phyloP scores from a whole-genome alignment of 1,140 invertebrate genomes.

The Drosophila lini region DNA sequence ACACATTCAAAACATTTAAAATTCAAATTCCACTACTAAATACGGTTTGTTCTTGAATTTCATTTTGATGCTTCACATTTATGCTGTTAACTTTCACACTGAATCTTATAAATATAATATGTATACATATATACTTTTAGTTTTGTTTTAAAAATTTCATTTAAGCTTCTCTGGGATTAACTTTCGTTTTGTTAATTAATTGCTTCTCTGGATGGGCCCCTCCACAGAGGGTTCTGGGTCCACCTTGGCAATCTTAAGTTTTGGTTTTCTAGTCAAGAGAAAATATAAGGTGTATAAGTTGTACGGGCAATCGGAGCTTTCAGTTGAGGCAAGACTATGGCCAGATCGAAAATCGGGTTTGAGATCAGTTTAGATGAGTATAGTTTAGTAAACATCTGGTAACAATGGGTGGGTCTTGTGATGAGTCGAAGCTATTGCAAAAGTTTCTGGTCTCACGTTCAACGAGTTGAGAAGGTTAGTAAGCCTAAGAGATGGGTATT shows the following conservation, averaged over 20 bases:
- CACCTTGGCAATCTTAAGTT: slow-evolving; percentile 28
- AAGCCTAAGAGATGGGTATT: not conserved
- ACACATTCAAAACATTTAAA: slow-evolving; percentile 75
- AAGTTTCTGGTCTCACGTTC: slow-evolving; percentile 3
- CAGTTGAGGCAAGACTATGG: slow-evolving; percentile 51
- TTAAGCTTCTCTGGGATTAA: slow-evolving; percentile 31
- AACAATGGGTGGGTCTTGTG: slow-evolving; percentile 64
- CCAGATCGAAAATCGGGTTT: slow-evolving; percentile 59
- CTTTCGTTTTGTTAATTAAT: slow-evolving; percentile 33
- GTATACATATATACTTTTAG: slow-evolving; percentile 59
- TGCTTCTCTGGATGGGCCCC: slow-evolving; percentile 26
- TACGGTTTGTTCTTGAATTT: slow-evolving; percentile 45
- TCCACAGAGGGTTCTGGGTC: not conserved
- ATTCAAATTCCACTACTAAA: slow-evolving; percentile 53
- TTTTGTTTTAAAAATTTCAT: slow-evolving; percentile 41
- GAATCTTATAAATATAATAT: slow-evolving; percentile 52
- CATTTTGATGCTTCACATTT: slow-evolving; percentile 62
- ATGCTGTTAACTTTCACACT: slow-evolving; percentile 79
- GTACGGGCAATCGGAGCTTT: slow-evolving; percentile 69
- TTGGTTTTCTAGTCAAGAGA: slow-evolving; percentile 22
- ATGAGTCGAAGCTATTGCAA: slow-evolving; percentile 17
- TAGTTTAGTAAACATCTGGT: slow-evolving; percentile 27
- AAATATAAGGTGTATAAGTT: slow-evolving; percentile 53
- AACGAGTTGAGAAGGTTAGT: not conserved
- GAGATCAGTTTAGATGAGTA: slow-evolving; percentile 30